phyloP scores from a whole-genome alignment of 2,797 vertebrate species.

The Numenius phaeopus region DNA sequence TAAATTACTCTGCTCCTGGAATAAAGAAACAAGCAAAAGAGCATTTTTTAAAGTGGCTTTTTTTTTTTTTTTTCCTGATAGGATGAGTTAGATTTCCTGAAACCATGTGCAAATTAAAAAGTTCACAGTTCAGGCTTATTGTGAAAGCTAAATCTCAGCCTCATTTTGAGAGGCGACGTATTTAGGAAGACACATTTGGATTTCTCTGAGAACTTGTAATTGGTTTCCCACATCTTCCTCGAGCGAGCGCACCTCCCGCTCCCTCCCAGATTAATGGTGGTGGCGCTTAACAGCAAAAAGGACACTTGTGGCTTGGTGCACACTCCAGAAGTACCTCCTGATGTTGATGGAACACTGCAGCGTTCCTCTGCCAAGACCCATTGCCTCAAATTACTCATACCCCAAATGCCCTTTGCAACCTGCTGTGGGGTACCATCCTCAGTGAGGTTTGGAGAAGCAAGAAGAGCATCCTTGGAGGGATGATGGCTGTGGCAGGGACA shows the following conservation, averaged over 20 bases:
- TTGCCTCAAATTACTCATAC: neutral
- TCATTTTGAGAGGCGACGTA: neutral
- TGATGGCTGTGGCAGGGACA: neutral
- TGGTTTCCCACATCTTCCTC: constrained; percentile 36
- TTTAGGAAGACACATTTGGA: constrained; percentile 53
- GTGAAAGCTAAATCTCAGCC: constrained; percentile 58
- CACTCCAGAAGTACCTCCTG: neutral
- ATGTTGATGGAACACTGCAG: neutral
- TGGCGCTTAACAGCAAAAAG: neutral
- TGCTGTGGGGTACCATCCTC: neutral
- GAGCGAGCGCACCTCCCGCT: neutral
- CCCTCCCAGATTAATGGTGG: neutral
- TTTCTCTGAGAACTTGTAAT: constrained; percentile 45
- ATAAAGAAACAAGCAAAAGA: constrained; percentile 60
- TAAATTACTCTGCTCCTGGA: constrained; percentile 67
- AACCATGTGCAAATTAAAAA: constrained; percentile 66
- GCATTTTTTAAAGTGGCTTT: neutral
- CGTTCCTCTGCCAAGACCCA: rapidly evolving
- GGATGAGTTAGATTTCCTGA: constrained; percentile 49
- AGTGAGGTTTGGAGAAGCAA: neutral
- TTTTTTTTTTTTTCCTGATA: neutral
- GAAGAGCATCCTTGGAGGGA: neutral
- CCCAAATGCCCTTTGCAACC: neutral
- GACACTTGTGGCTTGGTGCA: neutral
- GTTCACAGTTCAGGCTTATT: constrained; percentile 63